Conservation (phyloP, 2,113 vertebrate genomes). For the Pleuronectes platessa region DNA sequence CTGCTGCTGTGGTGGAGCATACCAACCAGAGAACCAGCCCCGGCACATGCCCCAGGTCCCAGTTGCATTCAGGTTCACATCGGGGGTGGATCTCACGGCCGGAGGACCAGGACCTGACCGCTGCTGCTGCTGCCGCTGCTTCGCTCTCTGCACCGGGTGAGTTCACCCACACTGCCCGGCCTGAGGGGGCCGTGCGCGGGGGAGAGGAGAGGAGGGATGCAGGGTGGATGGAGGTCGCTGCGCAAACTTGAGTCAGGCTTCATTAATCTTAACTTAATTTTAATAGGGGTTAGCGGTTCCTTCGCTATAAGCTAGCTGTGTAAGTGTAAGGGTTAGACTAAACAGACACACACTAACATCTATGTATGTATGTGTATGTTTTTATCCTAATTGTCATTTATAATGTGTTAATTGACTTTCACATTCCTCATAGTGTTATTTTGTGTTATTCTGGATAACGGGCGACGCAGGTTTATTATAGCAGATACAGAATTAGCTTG, state of each 20-base stretch:
- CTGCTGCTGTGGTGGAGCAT: too few relatives aligned
- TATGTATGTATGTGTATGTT: too few relatives aligned
- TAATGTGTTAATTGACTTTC: neutral
- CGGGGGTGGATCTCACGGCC: slow-evolving; percentile 31
- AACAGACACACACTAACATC: too few relatives aligned
- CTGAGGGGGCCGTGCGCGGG: neutral
- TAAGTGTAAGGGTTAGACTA: neutral
- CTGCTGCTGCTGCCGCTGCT: slow-evolving; percentile 21
- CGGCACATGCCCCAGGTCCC: neutral
- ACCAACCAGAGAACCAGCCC: too few relatives aligned
- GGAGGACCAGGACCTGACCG: slow-evolving; percentile 50
- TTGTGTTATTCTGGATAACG: neutral
- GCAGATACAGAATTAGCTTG: neutral
- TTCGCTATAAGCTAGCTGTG: neutral
- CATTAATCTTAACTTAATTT: too few relatives aligned
- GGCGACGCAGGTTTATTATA: slow-evolving; percentile 17
- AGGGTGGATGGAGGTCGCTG: slow-evolving; percentile 25
- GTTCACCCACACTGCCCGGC: neutral
- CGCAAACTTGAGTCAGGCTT: slow-evolving; percentile 29
- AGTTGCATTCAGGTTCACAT: slow-evolving; percentile 32
- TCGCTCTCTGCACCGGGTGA: slow-evolving; percentile 69
- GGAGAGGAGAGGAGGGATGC: neutral
- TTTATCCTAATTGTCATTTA: neutral
- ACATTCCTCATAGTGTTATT: neutral
- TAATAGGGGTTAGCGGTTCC: too few relatives aligned